Conservation (phyloP, 2,888 invertebrate genomes). For the Thysanoteuthis rhombus region DNA sequence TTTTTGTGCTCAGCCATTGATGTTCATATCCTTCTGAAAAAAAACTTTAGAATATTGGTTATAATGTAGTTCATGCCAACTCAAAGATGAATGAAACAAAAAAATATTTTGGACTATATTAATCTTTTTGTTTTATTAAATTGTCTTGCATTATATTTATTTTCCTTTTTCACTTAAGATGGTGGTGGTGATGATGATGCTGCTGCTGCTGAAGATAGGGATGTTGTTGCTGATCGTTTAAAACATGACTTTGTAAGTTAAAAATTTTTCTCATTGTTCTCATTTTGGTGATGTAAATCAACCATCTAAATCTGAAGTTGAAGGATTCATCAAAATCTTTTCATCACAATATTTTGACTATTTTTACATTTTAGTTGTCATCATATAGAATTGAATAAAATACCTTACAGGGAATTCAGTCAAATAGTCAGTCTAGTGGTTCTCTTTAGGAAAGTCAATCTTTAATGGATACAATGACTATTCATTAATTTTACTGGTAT, state of each 20-base stretch:
- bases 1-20: too few relatives aligned
- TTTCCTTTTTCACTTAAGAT: not conserved
- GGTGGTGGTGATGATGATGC: not conserved
- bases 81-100: too few relatives aligned
- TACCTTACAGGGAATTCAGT: too few relatives aligned
- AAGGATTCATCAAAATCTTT: not conserved
- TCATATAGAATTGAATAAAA: not conserved
- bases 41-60: too few relatives aligned
- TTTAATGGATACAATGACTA: not conserved
- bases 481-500: not conserved
- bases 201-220: slow-evolving; percentile 71
- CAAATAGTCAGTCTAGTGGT: slow-evolving; percentile 14
- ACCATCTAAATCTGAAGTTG: not conserved
- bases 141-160: not conserved
- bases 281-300: not conserved
- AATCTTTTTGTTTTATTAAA: too few relatives aligned
- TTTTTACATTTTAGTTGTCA: not conserved
- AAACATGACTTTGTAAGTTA: slow-evolving; percentile 38
- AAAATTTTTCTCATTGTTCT: not conserved
- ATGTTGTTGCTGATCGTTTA: slow-evolving; percentile 78
- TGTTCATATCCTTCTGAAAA: too few relatives aligned
- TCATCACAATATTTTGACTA: not conserved
- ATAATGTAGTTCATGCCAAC: too few relatives aligned
- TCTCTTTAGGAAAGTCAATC: not conserved
- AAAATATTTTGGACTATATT: too few relatives aligned